Evolutionary conservation across 2,888 invertebrate species (phyloP).

Genomic region (Nebria brevicollis): DNA sequence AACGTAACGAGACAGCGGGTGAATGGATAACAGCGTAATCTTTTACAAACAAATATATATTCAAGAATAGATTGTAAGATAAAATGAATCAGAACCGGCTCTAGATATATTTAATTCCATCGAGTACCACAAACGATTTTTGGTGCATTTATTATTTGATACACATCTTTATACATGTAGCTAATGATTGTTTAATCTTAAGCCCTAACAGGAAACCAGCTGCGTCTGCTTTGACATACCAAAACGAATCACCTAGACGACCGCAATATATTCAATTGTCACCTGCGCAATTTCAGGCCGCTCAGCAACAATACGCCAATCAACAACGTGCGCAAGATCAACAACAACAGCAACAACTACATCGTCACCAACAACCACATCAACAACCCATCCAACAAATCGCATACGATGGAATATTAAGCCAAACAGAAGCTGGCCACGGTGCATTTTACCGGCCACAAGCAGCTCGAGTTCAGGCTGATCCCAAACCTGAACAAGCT

Average conservation of each 20-base stretch:
- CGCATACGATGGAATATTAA: slow-evolving; percentile 18
- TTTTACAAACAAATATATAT: too few relatives aligned
- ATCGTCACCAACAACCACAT: slow-evolving; percentile 21
- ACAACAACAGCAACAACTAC: slow-evolving; percentile 25
- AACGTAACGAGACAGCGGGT: too few relatives aligned
- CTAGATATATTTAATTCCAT: too few relatives aligned
- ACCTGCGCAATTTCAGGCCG: slow-evolving; percentile 27
- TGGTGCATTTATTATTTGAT: background rate
- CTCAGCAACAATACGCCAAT: slow-evolving; percentile 15
- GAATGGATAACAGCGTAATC: too few relatives aligned
- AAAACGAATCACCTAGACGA: slow-evolving; percentile 21
- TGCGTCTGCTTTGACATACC: slow-evolving; percentile 17
- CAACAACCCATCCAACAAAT: slow-evolving; percentile 22
- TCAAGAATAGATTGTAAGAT: too few relatives aligned
- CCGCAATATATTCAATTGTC: slow-evolving; percentile 36
- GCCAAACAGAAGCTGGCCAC: slow-evolving; percentile 26
- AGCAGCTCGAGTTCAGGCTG: background rate
- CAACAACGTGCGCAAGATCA: slow-evolving; percentile 23
- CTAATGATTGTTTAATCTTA: background rate
- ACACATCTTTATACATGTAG: background rate
- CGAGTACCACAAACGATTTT: too few relatives aligned
- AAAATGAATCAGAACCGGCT: too few relatives aligned
- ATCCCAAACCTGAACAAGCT: slow-evolving; percentile 16
- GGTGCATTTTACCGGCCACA: slow-evolving; percentile 21
- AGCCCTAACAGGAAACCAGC: slow-evolving; percentile 36